These are phyloP conservation scores for Psococerastis gibbosa DNA, from an alignment of 2,888 invertebrate genomes.

Conservation along the genomic window DNA sequence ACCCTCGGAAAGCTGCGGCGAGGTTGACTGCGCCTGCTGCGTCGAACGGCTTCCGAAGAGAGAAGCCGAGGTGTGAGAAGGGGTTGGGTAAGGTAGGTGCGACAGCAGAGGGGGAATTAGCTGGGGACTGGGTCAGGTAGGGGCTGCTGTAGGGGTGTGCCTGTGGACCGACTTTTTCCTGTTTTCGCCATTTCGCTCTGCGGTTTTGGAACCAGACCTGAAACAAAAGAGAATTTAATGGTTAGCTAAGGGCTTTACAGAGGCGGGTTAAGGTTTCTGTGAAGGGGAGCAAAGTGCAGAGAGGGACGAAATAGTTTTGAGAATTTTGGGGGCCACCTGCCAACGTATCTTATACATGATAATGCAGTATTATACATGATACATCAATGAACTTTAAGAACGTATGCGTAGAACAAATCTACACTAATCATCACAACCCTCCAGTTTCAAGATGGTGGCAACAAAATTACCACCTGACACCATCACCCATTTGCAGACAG, in stretches of 20 bases:
- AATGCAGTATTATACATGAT: too few species aligned
- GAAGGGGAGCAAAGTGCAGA: slow-evolving; percentile 12
- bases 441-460: too few species aligned
- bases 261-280: too few species aligned
- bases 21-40: slow-evolving; percentile 28
- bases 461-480: too few species aligned
- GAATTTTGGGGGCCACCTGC: too few species aligned
- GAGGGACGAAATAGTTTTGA: too few species aligned
- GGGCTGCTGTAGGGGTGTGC: slow-evolving; percentile 71
- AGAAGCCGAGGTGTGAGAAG: slow-evolving; percentile 58
- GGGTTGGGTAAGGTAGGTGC: slow-evolving; percentile 65
- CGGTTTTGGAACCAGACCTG: slow-evolving; percentile 92
- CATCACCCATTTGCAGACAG: too few species aligned
- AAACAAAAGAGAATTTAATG: slow-evolving; percentile 23
- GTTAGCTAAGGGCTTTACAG: slow-evolving; percentile 14
- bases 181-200: slow-evolving; percentile 82
- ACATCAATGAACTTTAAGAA: too few species aligned
- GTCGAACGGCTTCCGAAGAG: slow-evolving; percentile 54
- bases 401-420: too few species aligned
- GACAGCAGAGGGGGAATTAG: slow-evolving; percentile 38
- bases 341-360: slow-evolving; percentile 23
- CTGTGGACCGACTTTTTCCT: slow-evolving; percentile 81
- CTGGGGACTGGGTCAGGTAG: slow-evolving; percentile 45
- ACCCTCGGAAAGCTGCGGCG: slow-evolving; percentile 53
- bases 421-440: too few species aligned